phyloP scores from a whole-genome alignment of 2,888 invertebrate genomes.

The Parnassius mnemosyne region DNA sequence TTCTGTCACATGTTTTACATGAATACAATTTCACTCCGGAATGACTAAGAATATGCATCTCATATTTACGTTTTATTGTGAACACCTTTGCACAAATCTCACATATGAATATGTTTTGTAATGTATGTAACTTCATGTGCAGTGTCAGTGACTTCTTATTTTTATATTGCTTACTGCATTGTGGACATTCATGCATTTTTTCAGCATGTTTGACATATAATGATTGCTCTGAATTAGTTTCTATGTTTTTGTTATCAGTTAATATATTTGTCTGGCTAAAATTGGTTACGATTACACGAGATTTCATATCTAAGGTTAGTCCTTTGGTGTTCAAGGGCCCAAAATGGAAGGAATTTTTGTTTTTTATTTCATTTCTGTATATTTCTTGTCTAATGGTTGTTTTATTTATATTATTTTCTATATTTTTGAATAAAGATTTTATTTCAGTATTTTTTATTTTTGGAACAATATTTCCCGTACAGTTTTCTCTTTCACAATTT shows the following conservation, averaged over 20 bases:
- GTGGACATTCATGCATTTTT: neutral
- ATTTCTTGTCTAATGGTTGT: neutral
- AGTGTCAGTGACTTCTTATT: conserved; percentile 24
- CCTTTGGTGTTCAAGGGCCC: conserved; percentile 2
- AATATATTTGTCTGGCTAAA: too few species aligned
- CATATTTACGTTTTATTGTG: conserved; percentile 39
- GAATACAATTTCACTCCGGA: conserved; percentile 51
- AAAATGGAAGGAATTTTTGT: conserved; percentile 7
- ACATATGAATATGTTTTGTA: conserved; percentile 19
- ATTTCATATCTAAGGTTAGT: conserved; percentile 14
- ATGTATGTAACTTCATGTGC: conserved; percentile 27
- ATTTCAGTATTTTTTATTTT: neutral
- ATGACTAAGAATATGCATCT: conserved; percentile 50
- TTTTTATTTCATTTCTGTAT: conserved; percentile 1
- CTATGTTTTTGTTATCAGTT: conserved; percentile 1
- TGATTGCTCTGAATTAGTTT: neutral
- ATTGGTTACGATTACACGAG: neutral
- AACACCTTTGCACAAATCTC: conserved; percentile 31
- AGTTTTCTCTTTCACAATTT: neutral
- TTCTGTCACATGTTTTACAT: conserved; percentile 48
- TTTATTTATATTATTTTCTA: neutral
- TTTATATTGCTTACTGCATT: conserved; percentile 22
- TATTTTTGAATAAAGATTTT: neutral
- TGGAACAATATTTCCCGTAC: neutral
- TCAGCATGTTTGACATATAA: neutral